A percentile compares a stretch with the other conserved stretches of the same genome.
These are phyloP conservation scores for Spongilla lacustris DNA, from an alignment of 37 sponge, comb jelly and placozoan species.

Conservation along the genomic window DNA sequence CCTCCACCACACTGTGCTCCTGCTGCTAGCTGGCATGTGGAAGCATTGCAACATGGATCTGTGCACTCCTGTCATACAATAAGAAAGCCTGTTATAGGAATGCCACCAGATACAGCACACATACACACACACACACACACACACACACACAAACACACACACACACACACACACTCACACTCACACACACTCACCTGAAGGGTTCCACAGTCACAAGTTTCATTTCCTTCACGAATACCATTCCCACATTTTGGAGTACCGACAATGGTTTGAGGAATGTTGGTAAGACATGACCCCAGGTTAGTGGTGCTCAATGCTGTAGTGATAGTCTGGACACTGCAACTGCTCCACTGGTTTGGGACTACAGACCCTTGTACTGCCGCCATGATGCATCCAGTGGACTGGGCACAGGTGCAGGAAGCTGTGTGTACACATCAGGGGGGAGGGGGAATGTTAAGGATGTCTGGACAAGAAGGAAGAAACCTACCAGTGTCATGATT, in stretches of 20 bases:
- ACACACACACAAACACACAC: too few relatives aligned
- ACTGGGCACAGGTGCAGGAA: slow-evolving; percentile 44
- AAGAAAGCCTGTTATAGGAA: background rate
- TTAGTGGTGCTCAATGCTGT: background rate
- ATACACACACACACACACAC: too few relatives aligned
- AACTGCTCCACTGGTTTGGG: slow-evolving; percentile 38
- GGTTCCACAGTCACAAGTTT: slow-evolving; percentile 84
- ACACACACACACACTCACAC: too few relatives aligned
- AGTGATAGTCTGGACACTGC: slow-evolving; percentile 12
- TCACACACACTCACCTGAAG: slow-evolving; percentile 19
- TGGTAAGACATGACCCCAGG: slow-evolving; percentile 32
- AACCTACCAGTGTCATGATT: slow-evolving; percentile 67
- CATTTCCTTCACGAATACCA: slow-evolving; percentile 76
- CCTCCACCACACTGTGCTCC: slow-evolving; percentile 60
- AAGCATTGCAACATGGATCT: slow-evolving; percentile 86
- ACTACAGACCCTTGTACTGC: slow-evolving; percentile 8
- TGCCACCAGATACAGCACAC: background rate
- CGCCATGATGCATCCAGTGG: slow-evolving; percentile 54
- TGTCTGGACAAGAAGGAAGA: too few relatives aligned
- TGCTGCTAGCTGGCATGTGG: slow-evolving; percentile 43
- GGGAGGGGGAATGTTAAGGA: too few relatives aligned
- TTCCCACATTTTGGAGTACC: slow-evolving; percentile 77
- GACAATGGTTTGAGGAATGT: slow-evolving; percentile 34
- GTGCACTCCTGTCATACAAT: slow-evolving; percentile 46
- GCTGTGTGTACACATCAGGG: too few relatives aligned